These are phyloP conservation scores for Pseudoips prasinana DNA, from an alignment of 2,888 invertebrate species.

Conservation along the genomic window DNA sequence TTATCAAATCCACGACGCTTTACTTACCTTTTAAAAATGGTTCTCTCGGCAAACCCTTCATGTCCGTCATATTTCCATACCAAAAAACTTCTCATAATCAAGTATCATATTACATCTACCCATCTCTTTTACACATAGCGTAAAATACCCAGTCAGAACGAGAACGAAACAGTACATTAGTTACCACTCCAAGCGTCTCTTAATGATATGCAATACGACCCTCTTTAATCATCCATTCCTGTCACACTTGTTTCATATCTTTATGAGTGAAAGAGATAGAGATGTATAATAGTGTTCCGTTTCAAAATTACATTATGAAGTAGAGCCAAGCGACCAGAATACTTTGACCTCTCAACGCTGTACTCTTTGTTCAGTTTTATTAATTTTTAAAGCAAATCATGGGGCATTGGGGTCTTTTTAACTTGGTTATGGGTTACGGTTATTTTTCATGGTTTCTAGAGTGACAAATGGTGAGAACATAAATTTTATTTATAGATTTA, in stretches of 20 bases:
- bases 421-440: constrained; percentile 27
- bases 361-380: constrained; percentile 23
- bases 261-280: constrained; percentile 16
- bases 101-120: constrained; percentile 45
- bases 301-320: constrained; percentile 40
- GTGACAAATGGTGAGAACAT: constrained; percentile 48
- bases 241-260: constrained; percentile 14
- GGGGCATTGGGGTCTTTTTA: constrained; percentile 33
- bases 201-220: constrained; percentile 69
- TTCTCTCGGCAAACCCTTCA: constrained; percentile 28
- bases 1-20: not conserved
- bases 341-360: constrained; percentile 28
- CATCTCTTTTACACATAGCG: constrained; percentile 29
- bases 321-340: constrained; percentile 33
- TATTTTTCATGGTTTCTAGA: constrained; percentile 50
- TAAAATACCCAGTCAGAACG: constrained; percentile 29
- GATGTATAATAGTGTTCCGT: constrained; percentile 26
- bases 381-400: constrained; percentile 20
- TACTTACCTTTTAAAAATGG: constrained; percentile 32
- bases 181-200: constrained; percentile 36
- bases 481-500: constrained; percentile 51
- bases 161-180: constrained; percentile 35
- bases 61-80: constrained; percentile 43
- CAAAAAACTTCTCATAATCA: constrained; percentile 36
- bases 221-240: constrained; percentile 43